Evolutionary conservation across 1,140 invertebrate species (phyloP).

Genomic region (Drosophila albomicans): DNA sequence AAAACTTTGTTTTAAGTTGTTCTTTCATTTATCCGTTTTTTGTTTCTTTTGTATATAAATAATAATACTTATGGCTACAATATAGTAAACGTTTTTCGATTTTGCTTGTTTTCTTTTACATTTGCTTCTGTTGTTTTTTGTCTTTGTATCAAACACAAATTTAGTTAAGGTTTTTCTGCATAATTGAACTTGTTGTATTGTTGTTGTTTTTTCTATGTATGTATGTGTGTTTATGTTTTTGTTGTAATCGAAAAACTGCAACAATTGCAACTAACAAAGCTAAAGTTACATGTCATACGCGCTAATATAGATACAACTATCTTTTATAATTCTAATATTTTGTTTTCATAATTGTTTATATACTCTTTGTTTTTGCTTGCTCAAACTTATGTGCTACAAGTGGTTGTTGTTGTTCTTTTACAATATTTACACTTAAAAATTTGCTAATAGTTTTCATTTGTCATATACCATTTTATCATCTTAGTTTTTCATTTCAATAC

Average conservation of each 20-base stretch:
- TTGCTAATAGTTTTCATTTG: constrained; percentile 77
- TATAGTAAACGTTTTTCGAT: constrained; percentile 82
- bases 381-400: constrained; percentile 66
- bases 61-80: constrained; percentile 82
- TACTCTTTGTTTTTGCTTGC: constrained; percentile 46
- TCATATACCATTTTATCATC: constrained; percentile 33
- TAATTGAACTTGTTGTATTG: constrained; percentile 63
- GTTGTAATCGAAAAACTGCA: constrained; percentile 76
- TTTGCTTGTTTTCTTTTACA: constrained; percentile 42
- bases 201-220: constrained; percentile 26
- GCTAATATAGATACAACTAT: constrained; percentile 46
- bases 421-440: constrained; percentile 80
- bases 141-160: constrained; percentile 41
- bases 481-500: constrained; percentile 38
- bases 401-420: constrained; percentile 45
- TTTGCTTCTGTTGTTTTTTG: constrained; percentile 35
- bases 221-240: constrained; percentile 25
- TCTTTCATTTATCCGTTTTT: constrained; percentile 60
- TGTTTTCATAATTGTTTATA: constrained; percentile 13
- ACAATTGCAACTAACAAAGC: constrained; percentile 82
- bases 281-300: constrained; percentile 68
- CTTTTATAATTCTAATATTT: constrained; percentile 49
- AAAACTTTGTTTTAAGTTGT: constrained; percentile 83
- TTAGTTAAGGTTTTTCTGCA: constrained; percentile 36
- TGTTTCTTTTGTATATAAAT: constrained; percentile 77